These are phyloP conservation scores for Pseudococcus viburni DNA, from an alignment of 2,888 invertebrate genomes.

Conservation along the genomic window DNA sequence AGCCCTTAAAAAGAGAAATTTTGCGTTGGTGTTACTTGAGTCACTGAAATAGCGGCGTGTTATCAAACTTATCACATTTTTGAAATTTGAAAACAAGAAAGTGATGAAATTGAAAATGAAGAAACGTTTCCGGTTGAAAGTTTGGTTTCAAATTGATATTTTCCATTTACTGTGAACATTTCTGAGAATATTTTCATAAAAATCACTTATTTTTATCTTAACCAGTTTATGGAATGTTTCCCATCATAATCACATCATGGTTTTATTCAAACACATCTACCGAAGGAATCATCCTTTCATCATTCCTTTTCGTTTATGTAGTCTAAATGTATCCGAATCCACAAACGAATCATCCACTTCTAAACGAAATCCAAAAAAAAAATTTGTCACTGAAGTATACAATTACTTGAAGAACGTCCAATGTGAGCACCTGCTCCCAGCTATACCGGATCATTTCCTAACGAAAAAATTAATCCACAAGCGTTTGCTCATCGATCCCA, in stretches of 20 bases:
- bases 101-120: no score
- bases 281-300: not conserved
- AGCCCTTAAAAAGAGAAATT: no score
- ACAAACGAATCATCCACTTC: not conserved
- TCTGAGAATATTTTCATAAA: no score
- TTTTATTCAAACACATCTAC: not conserved
- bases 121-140: no score
- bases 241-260: not conserved
- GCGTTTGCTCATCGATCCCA: slow-evolving; percentile 9
- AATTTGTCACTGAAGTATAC: not conserved
- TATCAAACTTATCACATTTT: no score
- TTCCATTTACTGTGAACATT: no score
- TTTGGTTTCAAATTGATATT: no score
- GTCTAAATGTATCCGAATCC: not conserved
- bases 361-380: not conserved
- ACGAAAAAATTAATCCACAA: not conserved
- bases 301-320: not conserved
- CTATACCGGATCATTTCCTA: not conserved
- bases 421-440: not conserved
- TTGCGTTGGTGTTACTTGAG: no score
- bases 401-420: not conserved
- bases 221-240: not conserved
- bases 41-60: no score
- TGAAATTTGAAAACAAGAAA: no score
- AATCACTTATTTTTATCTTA: no score